Conservation (phyloP, 1,140 invertebrate genomes). For the Batillaria attramentaria region DNA sequence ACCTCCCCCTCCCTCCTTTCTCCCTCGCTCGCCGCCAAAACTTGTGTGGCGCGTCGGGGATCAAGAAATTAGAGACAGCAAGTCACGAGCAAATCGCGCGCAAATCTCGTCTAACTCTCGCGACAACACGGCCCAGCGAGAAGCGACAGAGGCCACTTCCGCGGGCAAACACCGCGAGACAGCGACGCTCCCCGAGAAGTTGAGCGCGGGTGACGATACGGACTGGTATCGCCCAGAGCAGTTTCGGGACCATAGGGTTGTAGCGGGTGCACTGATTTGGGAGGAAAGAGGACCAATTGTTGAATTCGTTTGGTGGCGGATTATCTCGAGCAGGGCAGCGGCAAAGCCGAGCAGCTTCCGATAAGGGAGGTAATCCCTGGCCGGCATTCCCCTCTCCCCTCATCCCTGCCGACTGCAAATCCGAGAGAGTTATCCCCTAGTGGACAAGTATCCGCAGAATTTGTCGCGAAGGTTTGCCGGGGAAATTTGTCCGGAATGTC, state of each 20-base stretch:
- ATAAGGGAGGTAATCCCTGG: conserved; percentile 1
- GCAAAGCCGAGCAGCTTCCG: conserved; percentile 3
- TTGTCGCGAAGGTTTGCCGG: too few relatives aligned
- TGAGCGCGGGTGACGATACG: not conserved
- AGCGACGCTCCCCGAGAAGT: not conserved
- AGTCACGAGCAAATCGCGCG: conserved; percentile 16
- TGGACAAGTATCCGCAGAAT: conserved; percentile 8
- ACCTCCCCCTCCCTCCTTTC: too few relatives aligned
- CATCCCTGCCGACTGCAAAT: not conserved
- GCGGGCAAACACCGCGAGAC: conserved; percentile 9
- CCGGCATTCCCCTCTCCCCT: not conserved
- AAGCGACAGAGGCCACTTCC: conserved; percentile 29
- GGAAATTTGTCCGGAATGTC: too few relatives aligned
- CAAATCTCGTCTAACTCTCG: conserved; percentile 26
- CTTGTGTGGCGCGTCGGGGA: conserved; percentile 17
- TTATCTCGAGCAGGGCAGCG: not conserved
- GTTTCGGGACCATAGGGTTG: not conserved
- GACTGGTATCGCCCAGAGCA: not conserved
- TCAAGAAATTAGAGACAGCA: conserved; percentile 32
- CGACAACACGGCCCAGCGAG: conserved; percentile 22
- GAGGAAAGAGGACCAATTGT: conserved; percentile 27
- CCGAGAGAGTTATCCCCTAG: not conserved
- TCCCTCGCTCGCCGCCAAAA: not conserved
- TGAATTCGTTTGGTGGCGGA: conserved; percentile 13
- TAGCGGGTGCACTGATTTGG: conserved; percentile 1